Percentiles rank a stretch among this genome's conserved stretches.
These are phyloP conservation scores for Pteropus rufus DNA, from an alignment of 2,797 vertebrate genomes.

Conservation along the genomic window DNA sequence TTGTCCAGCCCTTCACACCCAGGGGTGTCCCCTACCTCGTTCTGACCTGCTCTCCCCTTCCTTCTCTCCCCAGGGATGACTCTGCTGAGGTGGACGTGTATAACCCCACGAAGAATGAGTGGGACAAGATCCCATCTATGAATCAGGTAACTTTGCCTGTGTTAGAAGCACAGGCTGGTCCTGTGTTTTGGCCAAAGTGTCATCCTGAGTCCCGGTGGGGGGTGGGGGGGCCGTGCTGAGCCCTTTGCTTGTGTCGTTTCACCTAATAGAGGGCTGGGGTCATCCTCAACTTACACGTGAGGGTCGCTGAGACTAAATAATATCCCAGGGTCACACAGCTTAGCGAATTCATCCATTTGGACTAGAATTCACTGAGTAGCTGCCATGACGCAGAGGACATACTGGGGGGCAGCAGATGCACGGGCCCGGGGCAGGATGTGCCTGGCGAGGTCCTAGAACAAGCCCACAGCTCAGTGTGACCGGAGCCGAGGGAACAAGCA, in stretches of 20 bases:
- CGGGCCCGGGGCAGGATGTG: background rate
- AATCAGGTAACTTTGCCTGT: constrained; percentile 87
- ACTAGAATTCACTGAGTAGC: background rate
- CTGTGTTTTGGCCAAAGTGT: fast-evolving
- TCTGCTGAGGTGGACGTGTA: constrained; percentile 96
- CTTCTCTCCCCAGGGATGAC: constrained; percentile 87
- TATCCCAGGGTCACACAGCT: background rate
- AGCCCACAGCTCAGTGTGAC: background rate
- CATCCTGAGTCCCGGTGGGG: background rate
- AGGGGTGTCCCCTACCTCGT: background rate
- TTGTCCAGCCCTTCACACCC: background rate
- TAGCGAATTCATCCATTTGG: fast-evolving
- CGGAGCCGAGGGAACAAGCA: background rate
- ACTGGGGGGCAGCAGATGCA: background rate
- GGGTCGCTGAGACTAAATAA: background rate
- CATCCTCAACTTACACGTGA: background rate
- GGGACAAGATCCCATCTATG: constrained; percentile 96
- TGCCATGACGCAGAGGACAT: background rate
- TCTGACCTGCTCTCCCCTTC: background rate
- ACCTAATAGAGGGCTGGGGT: background rate
- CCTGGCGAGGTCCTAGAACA: background rate
- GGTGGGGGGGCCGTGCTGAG: background rate
- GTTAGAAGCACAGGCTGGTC: fast-evolving
- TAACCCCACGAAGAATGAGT: constrained; percentile 93
- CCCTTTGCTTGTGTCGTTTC: background rate